Evolutionary conservation across 2,888 invertebrate genomes (phyloP).

Genomic region (Lasioglossum lativentre): DNA sequence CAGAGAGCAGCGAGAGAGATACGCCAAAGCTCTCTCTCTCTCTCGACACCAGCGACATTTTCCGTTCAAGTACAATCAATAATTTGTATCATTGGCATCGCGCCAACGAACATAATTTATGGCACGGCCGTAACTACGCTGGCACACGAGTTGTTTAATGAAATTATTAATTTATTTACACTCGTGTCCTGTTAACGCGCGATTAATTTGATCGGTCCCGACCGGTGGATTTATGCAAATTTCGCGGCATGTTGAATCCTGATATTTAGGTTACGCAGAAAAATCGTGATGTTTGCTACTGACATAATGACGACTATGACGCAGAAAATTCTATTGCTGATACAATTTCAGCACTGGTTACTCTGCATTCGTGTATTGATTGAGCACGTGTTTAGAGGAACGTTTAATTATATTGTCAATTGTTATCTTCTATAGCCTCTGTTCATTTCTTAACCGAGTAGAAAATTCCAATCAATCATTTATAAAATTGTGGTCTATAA

Average conservation of each 20-base stretch:
- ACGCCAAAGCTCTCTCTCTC: too few species aligned
- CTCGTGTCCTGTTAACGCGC: constrained; percentile 42
- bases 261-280: neutral
- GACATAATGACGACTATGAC: neutral
- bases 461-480: neutral
- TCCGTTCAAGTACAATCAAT: constrained; percentile 39
- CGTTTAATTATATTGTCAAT: neutral
- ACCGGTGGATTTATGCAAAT: neutral
- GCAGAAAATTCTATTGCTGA: neutral
- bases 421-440: neutral
- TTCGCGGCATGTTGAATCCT: neutral
- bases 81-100: constrained; percentile 53
- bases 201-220: constrained; percentile 42
- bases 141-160: constrained; percentile 48
- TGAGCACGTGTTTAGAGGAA: neutral
- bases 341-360: neutral
- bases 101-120: constrained; percentile 52
- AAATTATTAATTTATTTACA: constrained; percentile 59
- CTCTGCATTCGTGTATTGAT: neutral
- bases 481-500: neutral
- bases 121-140: constrained; percentile 11
- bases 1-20: neutral
- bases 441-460: neutral
- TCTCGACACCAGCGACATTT: constrained; percentile 31
- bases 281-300: constrained; percentile 4